Conservation (phyloP, 2,113 vertebrate genomes). For the Tetrax tetrax region DNA sequence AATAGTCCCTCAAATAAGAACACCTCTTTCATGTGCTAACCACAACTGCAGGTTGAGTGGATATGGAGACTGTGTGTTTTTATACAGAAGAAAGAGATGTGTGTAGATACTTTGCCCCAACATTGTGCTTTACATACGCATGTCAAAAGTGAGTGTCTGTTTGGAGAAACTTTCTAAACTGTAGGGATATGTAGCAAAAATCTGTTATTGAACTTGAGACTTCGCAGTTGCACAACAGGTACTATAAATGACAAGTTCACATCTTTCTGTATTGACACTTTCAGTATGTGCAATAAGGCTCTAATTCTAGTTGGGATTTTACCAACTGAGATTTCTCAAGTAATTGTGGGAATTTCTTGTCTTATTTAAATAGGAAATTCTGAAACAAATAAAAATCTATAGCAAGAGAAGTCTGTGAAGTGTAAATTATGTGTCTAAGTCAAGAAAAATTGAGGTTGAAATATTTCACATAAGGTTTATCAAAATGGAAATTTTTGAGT, state of each 20-base stretch:
- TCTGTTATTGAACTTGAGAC: background rate
- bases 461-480: background rate
- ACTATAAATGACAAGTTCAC: slow-evolving; percentile 8
- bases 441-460: background rate
- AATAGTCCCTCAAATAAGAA: background rate
- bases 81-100: background rate
- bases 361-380: background rate
- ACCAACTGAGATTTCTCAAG: slow-evolving; percentile 27
- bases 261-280: slow-evolving; percentile 14
- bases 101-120: background rate
- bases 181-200: background rate
- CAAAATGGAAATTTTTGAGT: background rate
- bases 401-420: background rate
- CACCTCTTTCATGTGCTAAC: background rate
- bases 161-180: background rate
- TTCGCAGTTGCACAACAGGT: background rate
- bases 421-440: background rate
- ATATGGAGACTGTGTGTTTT: background rate
- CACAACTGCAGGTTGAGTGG: background rate
- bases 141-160: background rate
- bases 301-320: slow-evolving; percentile 23
- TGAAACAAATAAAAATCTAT: background rate
- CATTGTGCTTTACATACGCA: background rate
- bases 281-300: background rate
- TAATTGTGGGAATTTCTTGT: slow-evolving; percentile 29